Evolutionary conservation across 2,113 vertebrate genomes (phyloP).

Genomic region (Oreocharis arfaki): DNA sequence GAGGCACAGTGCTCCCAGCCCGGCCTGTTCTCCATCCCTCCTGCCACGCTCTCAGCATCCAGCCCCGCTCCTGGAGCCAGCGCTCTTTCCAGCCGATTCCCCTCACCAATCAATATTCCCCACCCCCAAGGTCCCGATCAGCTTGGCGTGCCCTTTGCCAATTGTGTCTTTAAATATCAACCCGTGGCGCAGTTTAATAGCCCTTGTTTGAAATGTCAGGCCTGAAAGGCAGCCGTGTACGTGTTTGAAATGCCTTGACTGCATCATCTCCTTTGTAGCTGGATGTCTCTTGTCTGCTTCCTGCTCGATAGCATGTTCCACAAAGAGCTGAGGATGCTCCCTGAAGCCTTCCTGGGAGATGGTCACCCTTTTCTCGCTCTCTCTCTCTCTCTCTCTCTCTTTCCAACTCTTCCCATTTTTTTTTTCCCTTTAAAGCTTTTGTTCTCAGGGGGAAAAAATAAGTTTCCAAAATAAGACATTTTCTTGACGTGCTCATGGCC

Average conservation of each 20-base stretch:
- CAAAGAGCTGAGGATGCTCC: constrained; percentile 44
- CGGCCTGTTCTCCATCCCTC: not conserved
- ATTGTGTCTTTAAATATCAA: constrained; percentile 50
- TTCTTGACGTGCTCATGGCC: not conserved
- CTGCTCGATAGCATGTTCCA: constrained; percentile 40
- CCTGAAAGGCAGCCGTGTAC: not conserved
- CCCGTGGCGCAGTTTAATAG: not conserved
- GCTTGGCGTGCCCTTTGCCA: constrained; percentile 42
- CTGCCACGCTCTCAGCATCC: not conserved
- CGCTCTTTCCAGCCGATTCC: not conserved
- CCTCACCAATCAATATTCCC: not conserved
- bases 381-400: not conserved
- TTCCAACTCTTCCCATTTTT: not conserved
- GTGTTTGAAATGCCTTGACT: constrained; percentile 60
- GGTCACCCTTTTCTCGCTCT: not conserved
- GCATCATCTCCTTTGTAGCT: constrained; percentile 45
- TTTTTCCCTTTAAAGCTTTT: not conserved
- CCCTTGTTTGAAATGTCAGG: constrained; percentile 52
- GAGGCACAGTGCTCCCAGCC: not conserved
- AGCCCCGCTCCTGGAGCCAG: not conserved
- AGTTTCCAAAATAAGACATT: not conserved
- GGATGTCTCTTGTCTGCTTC: constrained; percentile 59
- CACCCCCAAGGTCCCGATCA: not conserved
- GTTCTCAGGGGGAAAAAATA: not conserved
- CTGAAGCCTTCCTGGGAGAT: constrained; percentile 35